These are phyloP conservation scores for Tetheella fluctuosa DNA, from an alignment of 2,888 invertebrate species.

Conservation along the genomic window DNA sequence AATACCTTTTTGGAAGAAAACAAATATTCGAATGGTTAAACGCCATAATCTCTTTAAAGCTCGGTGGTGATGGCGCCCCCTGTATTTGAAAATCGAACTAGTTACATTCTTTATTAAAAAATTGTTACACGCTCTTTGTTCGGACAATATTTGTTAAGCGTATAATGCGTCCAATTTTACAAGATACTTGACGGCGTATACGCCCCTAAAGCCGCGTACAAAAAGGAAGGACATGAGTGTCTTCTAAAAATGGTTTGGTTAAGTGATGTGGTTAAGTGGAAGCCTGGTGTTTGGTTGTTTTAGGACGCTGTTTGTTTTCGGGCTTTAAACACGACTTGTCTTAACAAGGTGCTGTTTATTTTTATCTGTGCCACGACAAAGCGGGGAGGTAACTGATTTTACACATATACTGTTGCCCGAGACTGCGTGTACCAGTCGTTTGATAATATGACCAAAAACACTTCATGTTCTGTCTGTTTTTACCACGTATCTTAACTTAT, in stretches of 20 bases:
- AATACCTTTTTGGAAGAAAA: slow-evolving; percentile 67
- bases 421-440: slow-evolving; percentile 13
- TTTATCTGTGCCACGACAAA: slow-evolving; percentile 54
- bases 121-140: slow-evolving; percentile 74
- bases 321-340: slow-evolving; percentile 70
- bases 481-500: background rate
- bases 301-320: slow-evolving; percentile 74
- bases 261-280: slow-evolving; percentile 79
- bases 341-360: slow-evolving; percentile 75
- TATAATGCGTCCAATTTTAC: slow-evolving; percentile 62
- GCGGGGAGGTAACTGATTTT: slow-evolving; percentile 44
- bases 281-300: slow-evolving; percentile 79
- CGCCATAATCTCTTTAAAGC: slow-evolving; percentile 73
- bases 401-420: slow-evolving; percentile 25
- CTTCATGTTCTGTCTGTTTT: background rate
- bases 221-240: slow-evolving; percentile 35
- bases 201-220: slow-evolving; percentile 34
- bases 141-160: slow-evolving; percentile 64
- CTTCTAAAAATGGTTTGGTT: slow-evolving; percentile 63
- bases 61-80: slow-evolving; percentile 63
- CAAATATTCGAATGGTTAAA: slow-evolving; percentile 70
- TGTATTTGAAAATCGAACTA: slow-evolving; percentile 66
- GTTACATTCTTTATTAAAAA: slow-evolving; percentile 67
- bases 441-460: background rate
- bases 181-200: slow-evolving; percentile 37